Conservation (phyloP, 2,888 invertebrate species). For the Nebria brevicollis region DNA sequence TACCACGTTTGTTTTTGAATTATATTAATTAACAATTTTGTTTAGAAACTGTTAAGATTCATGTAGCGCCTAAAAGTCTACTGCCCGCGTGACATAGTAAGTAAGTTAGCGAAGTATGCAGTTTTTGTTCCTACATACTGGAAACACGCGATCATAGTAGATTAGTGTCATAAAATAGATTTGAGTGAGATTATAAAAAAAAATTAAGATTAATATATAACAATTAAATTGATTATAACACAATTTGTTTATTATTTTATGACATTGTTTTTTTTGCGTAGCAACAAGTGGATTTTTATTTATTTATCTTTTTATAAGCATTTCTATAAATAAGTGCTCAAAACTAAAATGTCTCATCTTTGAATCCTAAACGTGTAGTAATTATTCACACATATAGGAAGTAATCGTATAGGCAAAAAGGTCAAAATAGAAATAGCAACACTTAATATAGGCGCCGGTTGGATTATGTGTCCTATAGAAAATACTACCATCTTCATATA, state of each 20-base stretch:
- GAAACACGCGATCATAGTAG: slow-evolving; percentile 63
- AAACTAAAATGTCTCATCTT: not conserved
- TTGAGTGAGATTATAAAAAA: no score
- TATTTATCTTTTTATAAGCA: no score
- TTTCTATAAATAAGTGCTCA: no score
- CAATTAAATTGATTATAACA: no score
- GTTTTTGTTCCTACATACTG: slow-evolving; percentile 60
- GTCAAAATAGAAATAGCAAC: not conserved
- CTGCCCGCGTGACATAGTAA: slow-evolving; percentile 40
- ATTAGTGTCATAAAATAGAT: slow-evolving; percentile 51
- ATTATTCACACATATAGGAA: not conserved
- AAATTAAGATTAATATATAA: no score
- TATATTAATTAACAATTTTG: no score
- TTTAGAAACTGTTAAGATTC: not conserved
- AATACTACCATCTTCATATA: slow-evolving; percentile 32
- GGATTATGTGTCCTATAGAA: slow-evolving; percentile 54
- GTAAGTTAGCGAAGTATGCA: slow-evolving; percentile 63
- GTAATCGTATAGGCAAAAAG: not conserved
- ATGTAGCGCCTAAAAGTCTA: slow-evolving; percentile 29
- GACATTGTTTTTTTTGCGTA: no score
- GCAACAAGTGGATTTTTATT: no score
- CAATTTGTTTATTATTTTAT: no score
- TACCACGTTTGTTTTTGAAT: no score
- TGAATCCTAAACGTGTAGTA: not conserved
- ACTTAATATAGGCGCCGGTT: slow-evolving; percentile 51